Conservation (phyloP, 2,113 vertebrate genomes). For the Tragulus kanchil region DNA sequence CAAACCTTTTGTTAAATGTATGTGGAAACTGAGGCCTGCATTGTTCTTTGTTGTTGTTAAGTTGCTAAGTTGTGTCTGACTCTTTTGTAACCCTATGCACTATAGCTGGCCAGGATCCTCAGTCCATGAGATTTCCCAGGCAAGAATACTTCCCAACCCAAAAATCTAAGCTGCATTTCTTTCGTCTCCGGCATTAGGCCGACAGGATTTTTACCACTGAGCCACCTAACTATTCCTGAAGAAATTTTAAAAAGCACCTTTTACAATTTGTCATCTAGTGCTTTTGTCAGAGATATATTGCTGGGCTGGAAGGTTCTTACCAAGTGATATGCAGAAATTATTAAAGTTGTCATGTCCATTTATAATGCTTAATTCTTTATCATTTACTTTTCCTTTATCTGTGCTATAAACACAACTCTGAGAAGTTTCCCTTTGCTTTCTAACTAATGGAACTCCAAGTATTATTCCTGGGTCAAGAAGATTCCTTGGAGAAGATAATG, state of each 20-base stretch:
- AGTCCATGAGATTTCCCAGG: no score
- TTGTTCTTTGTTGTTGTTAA: not conserved
- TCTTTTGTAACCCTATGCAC: no score
- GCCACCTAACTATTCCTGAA: not conserved
- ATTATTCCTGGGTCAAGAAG: no score
- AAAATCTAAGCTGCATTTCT: no score
- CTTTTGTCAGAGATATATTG: not conserved
- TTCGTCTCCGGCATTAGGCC: no score
- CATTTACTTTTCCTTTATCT: not conserved
- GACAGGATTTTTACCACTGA: no score
- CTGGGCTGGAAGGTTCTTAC: not conserved
- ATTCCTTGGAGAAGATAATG: no score
- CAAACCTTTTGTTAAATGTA: not conserved
- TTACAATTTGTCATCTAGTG: not conserved
- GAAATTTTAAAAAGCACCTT: not conserved
- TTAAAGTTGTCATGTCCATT: not conserved
- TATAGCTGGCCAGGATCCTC: no score
- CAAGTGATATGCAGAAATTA: not conserved
- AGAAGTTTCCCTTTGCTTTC: not conserved
- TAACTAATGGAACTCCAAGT: not conserved
- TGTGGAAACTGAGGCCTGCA: not conserved
- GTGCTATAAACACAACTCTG: not conserved
- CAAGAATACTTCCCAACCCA: no score
- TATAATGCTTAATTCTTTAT: not conserved
- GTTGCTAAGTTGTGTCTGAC: not conserved